Conservation (phyloP, 2,113 vertebrate genomes). For the Corythornis madagascariensis region DNA sequence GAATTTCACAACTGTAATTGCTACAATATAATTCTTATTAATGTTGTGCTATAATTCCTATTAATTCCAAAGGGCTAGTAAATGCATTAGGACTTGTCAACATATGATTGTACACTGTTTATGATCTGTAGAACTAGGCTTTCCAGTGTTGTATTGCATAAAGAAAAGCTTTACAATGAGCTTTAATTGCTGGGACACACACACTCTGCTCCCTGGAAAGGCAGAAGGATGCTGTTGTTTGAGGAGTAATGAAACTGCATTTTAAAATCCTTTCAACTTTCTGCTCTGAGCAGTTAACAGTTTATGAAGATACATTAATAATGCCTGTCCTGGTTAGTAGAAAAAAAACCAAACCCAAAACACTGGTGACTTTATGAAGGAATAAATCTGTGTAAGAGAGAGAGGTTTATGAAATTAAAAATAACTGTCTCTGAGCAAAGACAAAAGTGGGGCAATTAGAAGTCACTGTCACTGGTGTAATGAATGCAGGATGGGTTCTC, state of each 20-base stretch:
- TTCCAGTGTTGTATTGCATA: constrained; percentile 72
- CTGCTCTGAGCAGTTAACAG: not conserved
- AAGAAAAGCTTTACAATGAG: constrained; percentile 69
- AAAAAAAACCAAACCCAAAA: not conserved
- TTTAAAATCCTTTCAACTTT: constrained; percentile 47
- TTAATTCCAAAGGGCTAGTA: constrained; percentile 84
- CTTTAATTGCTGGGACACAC: constrained; percentile 22
- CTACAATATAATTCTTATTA: constrained; percentile 83
- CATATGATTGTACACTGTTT: constrained; percentile 85
- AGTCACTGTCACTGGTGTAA: not conserved
- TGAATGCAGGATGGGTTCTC: constrained; percentile 37
- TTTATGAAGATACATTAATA: constrained; percentile 41
- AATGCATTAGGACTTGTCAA: constrained; percentile 86
- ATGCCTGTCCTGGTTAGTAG: constrained; percentile 15
- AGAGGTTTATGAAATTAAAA: constrained; percentile 33
- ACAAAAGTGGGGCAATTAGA: constrained; percentile 23
- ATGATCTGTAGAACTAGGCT: constrained; percentile 83
- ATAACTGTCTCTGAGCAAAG: not conserved
- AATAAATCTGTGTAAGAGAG: constrained; percentile 10
- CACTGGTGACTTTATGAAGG: constrained; percentile 6
- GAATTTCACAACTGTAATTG: constrained; percentile 80
- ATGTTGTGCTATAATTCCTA: constrained; percentile 81
- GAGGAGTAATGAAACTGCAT: constrained; percentile 35
- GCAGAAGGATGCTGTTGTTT: constrained; percentile 20
- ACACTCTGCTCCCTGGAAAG: constrained; percentile 15